Evolutionary conservation across 2,888 invertebrate genomes (phyloP).

Genomic region (Apomyelois bistriatella): DNA sequence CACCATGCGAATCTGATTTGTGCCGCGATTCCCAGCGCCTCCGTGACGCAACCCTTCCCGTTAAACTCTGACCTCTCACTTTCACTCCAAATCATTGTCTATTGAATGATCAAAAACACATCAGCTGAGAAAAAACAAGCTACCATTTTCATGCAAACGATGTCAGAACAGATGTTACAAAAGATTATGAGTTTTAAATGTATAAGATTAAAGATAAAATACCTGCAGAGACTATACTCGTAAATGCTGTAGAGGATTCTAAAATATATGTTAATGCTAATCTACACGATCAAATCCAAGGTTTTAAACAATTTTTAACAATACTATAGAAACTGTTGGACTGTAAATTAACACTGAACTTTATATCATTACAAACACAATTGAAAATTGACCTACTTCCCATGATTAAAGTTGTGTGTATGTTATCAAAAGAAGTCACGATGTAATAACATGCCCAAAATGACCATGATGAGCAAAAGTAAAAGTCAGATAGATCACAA

Average conservation of each 20-base stretch:
- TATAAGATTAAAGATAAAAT: no score
- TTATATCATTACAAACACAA: neutral
- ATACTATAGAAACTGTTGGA: no score
- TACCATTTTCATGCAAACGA: neutral
- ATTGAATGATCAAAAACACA: constrained; percentile 10
- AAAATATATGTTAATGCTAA: no score
- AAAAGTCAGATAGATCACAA: constrained; percentile 17
- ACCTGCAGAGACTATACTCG: no score
- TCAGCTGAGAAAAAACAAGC: neutral
- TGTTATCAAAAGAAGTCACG: neutral
- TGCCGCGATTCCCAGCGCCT: constrained; percentile 8
- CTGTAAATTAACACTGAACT: no score
- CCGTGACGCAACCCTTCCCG: constrained; percentile 20
- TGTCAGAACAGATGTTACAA: no score
- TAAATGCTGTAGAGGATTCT: no score
- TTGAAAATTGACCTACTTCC: neutral
- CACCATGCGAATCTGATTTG: constrained; percentile 8
- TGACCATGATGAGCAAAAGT: constrained; percentile 21
- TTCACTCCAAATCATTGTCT: constrained; percentile 23
- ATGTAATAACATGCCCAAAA: neutral
- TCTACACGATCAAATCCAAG: no score
- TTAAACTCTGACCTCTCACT: constrained; percentile 22
- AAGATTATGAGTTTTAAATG: no score
- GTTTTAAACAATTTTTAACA: no score
- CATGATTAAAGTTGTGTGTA: neutral